Percentiles rank a stretch among this genome's conserved stretches.
Conservation (phyloP, 2,113 vertebrate species). For the Pollimyrus isidori region DNA sequence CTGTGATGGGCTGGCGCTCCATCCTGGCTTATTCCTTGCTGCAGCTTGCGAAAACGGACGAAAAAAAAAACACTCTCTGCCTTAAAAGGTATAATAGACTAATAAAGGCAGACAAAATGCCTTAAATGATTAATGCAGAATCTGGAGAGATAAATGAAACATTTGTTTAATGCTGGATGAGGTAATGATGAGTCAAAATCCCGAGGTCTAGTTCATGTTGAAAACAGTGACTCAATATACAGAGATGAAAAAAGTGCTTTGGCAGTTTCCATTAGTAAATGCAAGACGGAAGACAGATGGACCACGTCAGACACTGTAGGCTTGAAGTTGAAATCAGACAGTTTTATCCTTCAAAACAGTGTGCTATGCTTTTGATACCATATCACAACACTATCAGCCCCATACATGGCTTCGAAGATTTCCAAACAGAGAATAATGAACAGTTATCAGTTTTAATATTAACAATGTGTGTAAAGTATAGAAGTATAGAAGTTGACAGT, state of each 20-base stretch:
- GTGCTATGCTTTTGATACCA: not conserved
- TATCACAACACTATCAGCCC: not conserved
- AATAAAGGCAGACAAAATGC: not conserved
- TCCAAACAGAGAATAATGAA: not conserved
- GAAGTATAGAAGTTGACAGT: not conserved
- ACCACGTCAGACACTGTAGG: not conserved
- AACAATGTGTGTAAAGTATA: not conserved
- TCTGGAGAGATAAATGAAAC: not conserved
- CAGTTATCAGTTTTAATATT: not conserved
- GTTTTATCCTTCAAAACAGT: not conserved
- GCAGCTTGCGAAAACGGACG: not conserved
- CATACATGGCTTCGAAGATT: not conserved
- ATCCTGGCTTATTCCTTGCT: not conserved
- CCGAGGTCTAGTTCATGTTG: not conserved
- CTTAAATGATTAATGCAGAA: not conserved
- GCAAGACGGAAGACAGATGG: not conserved
- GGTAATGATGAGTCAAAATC: not conserved
- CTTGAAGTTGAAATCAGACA: not conserved
- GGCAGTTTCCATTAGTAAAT: not conserved
- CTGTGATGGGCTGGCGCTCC: not conserved
- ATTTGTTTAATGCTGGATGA: not conserved
- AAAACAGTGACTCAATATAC: slow-evolving; percentile 6
- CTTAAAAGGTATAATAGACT: not conserved
- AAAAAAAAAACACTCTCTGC: not conserved
- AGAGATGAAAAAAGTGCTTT: not conserved